phyloP scores from a whole-genome alignment of 2,888 invertebrate species.

The Erynnis tages region DNA sequence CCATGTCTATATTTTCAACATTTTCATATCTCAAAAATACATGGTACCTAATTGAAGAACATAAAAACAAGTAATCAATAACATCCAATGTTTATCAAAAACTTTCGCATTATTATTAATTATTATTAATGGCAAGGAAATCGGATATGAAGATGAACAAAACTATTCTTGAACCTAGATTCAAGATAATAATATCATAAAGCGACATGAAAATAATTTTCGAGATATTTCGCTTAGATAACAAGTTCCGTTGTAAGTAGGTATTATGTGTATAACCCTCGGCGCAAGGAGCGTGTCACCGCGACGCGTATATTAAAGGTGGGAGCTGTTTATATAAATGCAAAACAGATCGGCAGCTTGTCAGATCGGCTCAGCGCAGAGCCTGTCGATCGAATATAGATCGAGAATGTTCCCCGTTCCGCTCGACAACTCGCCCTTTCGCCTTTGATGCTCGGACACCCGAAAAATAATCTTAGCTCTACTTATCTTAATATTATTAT shows the following conservation, averaged over 20 bases:
- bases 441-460: conserved; percentile 71
- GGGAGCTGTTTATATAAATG: conserved; percentile 80
- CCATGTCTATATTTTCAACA: too few relatives aligned
- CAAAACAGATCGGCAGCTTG: conserved; percentile 80
- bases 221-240: neutral
- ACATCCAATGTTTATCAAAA: too few relatives aligned
- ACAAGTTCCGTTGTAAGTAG: conserved; percentile 2
- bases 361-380: conserved; percentile 77
- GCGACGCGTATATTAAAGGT: conserved; percentile 64
- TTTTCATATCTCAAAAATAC: too few relatives aligned
- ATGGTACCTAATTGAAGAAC: too few relatives aligned
- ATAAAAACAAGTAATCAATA: too few relatives aligned
- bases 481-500: conserved; percentile 4
- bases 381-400: conserved; percentile 79
- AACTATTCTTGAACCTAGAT: too few relatives aligned
- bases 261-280: conserved; percentile 5
- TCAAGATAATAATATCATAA: neutral
- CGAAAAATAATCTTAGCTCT: conserved; percentile 70
- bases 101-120: too few relatives aligned
- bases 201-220: neutral
- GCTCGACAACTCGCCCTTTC: conserved; percentile 61
- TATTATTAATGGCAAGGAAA: too few relatives aligned
- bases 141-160: too few relatives aligned
- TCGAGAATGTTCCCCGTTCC: conserved; percentile 72
- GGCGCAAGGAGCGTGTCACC: conserved; percentile 43